Percentiles rank a stretch among this genome's conserved stretches.
Conservation (phyloP, 1,140 invertebrate genomes). For the Cydia splendana region DNA sequence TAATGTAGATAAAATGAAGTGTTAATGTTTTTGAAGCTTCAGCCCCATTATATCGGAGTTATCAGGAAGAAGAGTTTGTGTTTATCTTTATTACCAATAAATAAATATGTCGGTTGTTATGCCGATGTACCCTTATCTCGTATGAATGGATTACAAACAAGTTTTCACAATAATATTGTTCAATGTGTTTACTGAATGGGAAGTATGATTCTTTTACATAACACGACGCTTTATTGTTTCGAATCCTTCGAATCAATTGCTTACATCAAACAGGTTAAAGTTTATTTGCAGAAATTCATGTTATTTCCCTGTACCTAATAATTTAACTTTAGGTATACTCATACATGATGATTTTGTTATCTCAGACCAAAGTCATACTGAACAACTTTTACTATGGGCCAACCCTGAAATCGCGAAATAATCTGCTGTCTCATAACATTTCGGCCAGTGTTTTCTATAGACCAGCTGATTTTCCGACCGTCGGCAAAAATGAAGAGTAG, state of each 20-base stretch:
- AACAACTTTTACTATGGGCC: no score
- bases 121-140: not conserved
- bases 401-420: no score
- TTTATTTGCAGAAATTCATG: not conserved
- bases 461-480: no score
- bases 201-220: not conserved
- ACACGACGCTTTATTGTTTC: not conserved
- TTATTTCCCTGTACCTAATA: not conserved
- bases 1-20: not conserved
- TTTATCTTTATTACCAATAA: not conserved
- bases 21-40: not conserved
- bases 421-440: no score
- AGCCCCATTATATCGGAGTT: not conserved
- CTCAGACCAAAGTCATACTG: no score
- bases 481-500: not conserved
- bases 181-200: not conserved
- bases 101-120: not conserved
- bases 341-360: no score
- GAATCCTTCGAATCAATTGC: not conserved
- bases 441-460: no score
- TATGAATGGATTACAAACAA: constrained; percentile 12
- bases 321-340: not conserved
- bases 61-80: not conserved
- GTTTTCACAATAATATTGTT: constrained; percentile 9
- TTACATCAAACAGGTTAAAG: not conserved